Evolutionary conservation across 2,888 invertebrate genomes (phyloP), one percentile per base, ranked within the genome.

Genomic region (Lamproptera curius): DNA sequence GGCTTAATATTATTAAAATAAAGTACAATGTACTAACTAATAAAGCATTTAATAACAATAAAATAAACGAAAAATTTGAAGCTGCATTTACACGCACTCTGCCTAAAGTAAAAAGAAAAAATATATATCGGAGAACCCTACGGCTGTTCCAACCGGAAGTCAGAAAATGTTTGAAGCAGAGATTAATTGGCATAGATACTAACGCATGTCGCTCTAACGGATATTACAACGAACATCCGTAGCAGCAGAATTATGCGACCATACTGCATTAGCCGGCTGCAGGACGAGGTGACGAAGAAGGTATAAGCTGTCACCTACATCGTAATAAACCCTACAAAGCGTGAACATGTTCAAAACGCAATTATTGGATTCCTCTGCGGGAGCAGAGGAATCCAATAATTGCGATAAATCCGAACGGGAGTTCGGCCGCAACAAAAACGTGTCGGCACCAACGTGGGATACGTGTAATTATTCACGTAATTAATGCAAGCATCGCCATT

Each of bases 391-490:
- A n/a, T n/a, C n/a, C n/a, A n/a, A n/a, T n/a, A n/a, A n/a, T n/a
- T n/a, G n/a, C n/a, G n/a, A n/a, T n/a, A n/a, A n/a, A n/a, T n/a
- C n/a, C n/a, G n/a, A n/a, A n/a, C 17, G 14, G 16, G 43, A 42
- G 52, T 46, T 36, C 35, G 50, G 42, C 42, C 33, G 42, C 16
- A 15, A 51, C 53, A 70, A 74, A 70, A 74, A 74, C 69, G 73
- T 71, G 68, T 68, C 61, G 51, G 55, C 46, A 44, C 65, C 55
- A 63, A 64, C 61, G 67, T 61, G 65, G 67, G 52, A 51, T 52
- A 31, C 50, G 46, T 46, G 59, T 73, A 70, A 76, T 76, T 73
- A 75, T 75, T 71, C 69, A 70, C 54, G 55, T 66, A 74, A 75
- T 70, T 63, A 71, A 70, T 69, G 65, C 64, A 55, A 54, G 52